Evolutionary conservation across 2,113 vertebrate genomes (phyloP).

Genomic region (Phylloscopus whistleri): DNA sequence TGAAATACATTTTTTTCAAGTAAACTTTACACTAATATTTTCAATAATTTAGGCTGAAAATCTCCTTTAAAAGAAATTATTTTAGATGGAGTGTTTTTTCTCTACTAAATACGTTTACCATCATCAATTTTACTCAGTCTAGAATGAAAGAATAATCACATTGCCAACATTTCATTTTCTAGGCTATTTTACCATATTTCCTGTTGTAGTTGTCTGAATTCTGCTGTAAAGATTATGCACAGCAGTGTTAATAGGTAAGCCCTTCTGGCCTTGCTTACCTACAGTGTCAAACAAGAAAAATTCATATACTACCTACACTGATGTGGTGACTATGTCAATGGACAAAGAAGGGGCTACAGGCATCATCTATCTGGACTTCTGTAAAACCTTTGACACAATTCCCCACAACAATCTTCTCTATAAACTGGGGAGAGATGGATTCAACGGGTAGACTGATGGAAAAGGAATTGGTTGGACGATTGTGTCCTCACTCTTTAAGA

Average conservation of each 20-base stretch:
- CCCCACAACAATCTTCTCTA: neutral
- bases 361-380: neutral
- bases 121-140: neutral
- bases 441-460: rapidly evolving
- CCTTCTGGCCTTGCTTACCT: neutral
- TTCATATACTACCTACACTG: neutral
- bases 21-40: neutral
- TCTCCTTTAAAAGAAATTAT: neutral
- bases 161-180: neutral
- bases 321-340: neutral
- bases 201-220: neutral
- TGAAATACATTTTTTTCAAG: neutral
- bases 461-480: neutral
- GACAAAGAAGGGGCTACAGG: neutral
- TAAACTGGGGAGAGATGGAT: neutral
- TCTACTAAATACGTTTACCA: neutral
- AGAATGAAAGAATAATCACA: neutral
- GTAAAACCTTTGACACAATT: neutral
- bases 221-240: neutral
- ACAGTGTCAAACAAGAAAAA: rapidly evolving
- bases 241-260: neutral
- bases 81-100: neutral
- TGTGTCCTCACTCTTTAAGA: neutral
- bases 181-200: neutral
- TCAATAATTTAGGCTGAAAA: neutral